Conservation (phyloP, 2,113 vertebrate species). For the Phasianus colchicus region DNA sequence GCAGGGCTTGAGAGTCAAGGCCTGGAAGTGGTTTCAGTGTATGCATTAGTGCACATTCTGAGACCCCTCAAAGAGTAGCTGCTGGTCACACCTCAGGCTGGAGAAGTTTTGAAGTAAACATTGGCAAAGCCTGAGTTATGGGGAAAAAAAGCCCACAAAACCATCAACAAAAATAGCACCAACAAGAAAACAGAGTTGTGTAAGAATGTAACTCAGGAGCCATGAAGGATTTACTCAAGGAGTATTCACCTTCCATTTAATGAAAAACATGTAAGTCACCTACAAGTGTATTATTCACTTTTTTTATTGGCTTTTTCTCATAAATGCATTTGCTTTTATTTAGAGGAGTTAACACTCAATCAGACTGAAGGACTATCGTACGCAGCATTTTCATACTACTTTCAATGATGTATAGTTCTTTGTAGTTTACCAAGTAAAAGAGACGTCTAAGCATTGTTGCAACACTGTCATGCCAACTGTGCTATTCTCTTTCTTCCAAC, state of each 20-base stretch:
- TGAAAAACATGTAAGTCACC: neutral
- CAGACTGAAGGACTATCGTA: neutral
- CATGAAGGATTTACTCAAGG: neutral
- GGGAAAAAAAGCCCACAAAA: neutral
- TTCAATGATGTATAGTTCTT: neutral
- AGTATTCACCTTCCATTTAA: neutral
- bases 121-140: neutral
- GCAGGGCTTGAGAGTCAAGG: neutral
- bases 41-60: neutral
- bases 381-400: neutral
- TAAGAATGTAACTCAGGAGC: neutral
- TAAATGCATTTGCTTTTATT: neutral
- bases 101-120: neutral
- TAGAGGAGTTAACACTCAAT: neutral
- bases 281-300: neutral
- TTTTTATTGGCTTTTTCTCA: neutral
- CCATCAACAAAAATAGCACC: too few species aligned
- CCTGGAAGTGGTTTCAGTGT: neutral
- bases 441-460: neutral
- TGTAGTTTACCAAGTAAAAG: neutral
- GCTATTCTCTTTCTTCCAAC: neutral
- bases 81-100: accelerated
- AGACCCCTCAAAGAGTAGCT: neutral
- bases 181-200: neutral
- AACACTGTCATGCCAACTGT: neutral